Evolutionary conservation across 2,797 vertebrate genomes (phyloP).

Genomic region (Gobio occitaniae): DNA sequence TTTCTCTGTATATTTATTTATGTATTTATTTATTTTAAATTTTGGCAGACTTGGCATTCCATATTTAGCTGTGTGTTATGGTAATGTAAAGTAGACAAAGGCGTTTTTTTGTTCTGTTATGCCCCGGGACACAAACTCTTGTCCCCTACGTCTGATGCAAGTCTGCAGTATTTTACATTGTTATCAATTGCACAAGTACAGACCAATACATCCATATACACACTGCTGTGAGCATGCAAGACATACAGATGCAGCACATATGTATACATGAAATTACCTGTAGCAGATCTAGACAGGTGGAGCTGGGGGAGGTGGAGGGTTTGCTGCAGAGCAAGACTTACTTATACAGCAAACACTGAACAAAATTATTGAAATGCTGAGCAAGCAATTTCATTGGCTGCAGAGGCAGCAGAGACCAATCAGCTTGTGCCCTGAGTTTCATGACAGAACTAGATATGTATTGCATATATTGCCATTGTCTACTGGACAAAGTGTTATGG

Average conservation of each 20-base stretch:
- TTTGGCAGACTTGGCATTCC: no score
- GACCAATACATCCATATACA: neutral
- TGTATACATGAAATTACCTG: neutral
- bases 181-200: neutral
- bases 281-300: neutral
- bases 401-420: neutral
- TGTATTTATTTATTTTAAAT: no score
- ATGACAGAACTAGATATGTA: neutral
- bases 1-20: no score
- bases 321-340: neutral
- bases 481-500: neutral
- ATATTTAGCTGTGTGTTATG: conserved; percentile 46
- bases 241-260: neutral
- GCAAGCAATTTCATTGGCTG: neutral
- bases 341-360: neutral
- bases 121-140: neutral
- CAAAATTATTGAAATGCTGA: neutral
- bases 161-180: neutral
- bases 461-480: neutral
- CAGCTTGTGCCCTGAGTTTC: neutral
- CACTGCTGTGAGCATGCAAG: no score
- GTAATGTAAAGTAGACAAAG: conserved; percentile 43
- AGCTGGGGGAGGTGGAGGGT: neutral
- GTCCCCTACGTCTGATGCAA: neutral
- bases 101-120: neutral